phyloP scores from a whole-genome alignment of 2,113 vertebrate species.

The Menura novaehollandiae region DNA sequence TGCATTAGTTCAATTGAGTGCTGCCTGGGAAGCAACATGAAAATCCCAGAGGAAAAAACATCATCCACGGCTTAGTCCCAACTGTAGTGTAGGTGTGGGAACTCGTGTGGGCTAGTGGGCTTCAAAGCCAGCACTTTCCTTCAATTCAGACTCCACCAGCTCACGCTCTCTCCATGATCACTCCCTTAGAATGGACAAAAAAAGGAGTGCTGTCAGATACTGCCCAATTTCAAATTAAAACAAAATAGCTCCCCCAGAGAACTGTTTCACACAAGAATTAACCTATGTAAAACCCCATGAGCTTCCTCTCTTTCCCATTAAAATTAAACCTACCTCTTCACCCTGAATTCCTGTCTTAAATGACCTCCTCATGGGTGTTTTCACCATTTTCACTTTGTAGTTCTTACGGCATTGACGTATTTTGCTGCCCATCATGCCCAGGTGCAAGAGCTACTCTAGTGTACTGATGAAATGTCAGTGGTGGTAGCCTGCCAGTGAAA shows the following conservation, averaged over 20 bases:
- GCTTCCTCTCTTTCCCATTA: neutral
- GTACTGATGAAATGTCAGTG: neutral
- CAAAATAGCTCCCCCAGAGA: neutral
- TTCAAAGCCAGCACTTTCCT: neutral
- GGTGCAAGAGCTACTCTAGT: neutral
- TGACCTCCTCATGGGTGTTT: neutral
- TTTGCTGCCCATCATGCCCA: neutral
- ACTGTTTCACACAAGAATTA: neutral
- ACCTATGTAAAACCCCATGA: neutral
- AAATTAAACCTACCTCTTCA: neutral
- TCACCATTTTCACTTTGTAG: neutral
- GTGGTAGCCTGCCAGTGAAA: neutral
- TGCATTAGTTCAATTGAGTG: neutral
- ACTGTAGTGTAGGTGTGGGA: neutral
- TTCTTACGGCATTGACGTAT: neutral
- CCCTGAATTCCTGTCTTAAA: neutral
- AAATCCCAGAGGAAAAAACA: neutral
- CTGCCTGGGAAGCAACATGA: neutral
- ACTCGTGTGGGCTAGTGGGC: neutral
- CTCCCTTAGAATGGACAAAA: neutral
- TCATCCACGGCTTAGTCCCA: neutral
- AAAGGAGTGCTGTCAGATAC: neutral
- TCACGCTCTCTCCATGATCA: neutral
- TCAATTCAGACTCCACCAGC: neutral
- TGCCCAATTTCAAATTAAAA: neutral